Evolutionary conservation across 1,140 invertebrate genomes (phyloP), one percentile per base, ranked within the genome.

Genomic region (Brachionus asplanchnoidis): DNA sequence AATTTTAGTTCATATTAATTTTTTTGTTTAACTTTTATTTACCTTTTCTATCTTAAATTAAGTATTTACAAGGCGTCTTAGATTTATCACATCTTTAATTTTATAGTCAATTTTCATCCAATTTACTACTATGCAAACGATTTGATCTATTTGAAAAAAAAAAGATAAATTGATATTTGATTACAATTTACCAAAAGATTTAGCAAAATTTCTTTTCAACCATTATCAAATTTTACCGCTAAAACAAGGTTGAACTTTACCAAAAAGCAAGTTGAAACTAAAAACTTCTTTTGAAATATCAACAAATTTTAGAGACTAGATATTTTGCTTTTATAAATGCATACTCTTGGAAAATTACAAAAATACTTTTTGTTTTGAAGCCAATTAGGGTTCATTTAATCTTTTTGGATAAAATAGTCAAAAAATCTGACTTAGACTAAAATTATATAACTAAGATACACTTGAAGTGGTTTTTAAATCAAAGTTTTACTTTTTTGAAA

Each of bases 161-260:
- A 68, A 68, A 40, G 32, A 32, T 32, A 40, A 68, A 68, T 32
- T 68, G 66, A 68, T 68, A 68, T 68, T 68, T 68, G 66, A 68
- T 68, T 68, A 68, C 32, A 40, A 68, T 68, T 68, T 40, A 40
- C 66, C n/a, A 68, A 68, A 68, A 68, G 26, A 68, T 32, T 68
- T 60, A 60, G 53, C 53, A 60, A 60, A 60, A 60, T 60, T 60
- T 60, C n/a, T 60, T 60, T 40, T 68, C 12, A 68, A 40, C n/a
- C n/a, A 68, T 68, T 68, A 68, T 68, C 66, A 68, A 68, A 68
- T 68, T 68, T 68, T 36, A 32, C 20, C 53, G 17, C 53, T 60
- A 60, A 23, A 60, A 60, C 53, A 60, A 20, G 53, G 53, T 60
- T 60, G 53, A 60, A 60, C 53, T 60, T 60, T 60, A 60, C 53